These are phyloP conservation scores for Melanaphis sacchari DNA, from an alignment of 1,140 invertebrate genomes.

Conservation along the genomic window DNA sequence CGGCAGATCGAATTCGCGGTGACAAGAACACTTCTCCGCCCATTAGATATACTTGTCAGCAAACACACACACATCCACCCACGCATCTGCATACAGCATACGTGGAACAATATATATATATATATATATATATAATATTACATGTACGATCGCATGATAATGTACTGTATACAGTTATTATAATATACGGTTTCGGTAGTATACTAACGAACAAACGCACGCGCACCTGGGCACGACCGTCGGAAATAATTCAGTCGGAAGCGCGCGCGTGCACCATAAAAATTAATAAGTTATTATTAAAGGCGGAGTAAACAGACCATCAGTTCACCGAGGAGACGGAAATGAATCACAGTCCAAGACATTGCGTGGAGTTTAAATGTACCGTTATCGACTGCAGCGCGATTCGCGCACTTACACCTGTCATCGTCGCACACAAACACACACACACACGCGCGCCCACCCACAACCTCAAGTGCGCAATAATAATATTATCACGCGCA, in stretches of 20 bases:
- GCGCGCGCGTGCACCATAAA: not conserved
- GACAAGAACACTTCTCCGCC: not conserved
- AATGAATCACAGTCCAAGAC: too few species aligned
- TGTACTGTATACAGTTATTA: too few species aligned
- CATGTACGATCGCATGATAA: not conserved
- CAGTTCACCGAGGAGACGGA: too few species aligned
- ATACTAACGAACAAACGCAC: not conserved
- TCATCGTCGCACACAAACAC: not conserved
- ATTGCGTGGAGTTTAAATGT: not conserved
- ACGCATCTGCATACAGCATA: not conserved
- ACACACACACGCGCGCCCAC: not conserved
- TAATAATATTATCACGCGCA: not conserved
- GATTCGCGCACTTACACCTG: not conserved
- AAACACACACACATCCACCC: not conserved
- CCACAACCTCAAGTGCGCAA: not conserved
- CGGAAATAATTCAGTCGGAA: not conserved
- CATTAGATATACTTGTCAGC: not conserved
- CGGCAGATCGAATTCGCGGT: not conserved
- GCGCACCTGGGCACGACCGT: not conserved
- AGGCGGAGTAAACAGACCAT: too few species aligned
- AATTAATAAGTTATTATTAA: not conserved
- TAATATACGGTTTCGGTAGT: too few species aligned
- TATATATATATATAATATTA: not conserved
- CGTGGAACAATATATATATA: not conserved
- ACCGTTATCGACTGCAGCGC: not conserved